phyloP scores from a whole-genome alignment of 2,113 vertebrate species.

The Columbina picui region DNA sequence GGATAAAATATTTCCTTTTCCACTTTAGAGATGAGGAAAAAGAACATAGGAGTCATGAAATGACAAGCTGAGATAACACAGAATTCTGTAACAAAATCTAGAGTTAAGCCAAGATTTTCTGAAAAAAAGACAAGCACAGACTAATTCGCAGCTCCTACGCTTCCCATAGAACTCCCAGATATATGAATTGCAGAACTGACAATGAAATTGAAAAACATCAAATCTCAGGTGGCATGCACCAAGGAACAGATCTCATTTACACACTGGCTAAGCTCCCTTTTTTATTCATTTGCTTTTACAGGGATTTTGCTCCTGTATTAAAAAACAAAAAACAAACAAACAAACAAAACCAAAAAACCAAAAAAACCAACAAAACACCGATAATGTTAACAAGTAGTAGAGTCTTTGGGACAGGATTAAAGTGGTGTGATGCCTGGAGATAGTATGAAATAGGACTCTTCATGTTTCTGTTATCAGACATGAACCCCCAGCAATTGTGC shows the following conservation, averaged over 20 bases:
- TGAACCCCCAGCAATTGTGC: accelerated
- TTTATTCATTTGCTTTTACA: background rate
- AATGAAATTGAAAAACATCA: background rate
- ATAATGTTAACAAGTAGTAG: background rate
- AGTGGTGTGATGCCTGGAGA: background rate
- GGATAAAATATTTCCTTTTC: background rate
- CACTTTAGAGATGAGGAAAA: background rate
- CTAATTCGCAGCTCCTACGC: background rate
- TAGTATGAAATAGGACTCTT: background rate
- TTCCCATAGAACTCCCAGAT: background rate
- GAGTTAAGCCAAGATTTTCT: background rate
- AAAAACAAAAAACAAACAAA: background rate
- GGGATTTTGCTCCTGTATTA: background rate
- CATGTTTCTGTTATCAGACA: background rate
- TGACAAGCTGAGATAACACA: background rate
- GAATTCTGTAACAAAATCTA: background rate
- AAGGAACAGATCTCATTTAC: background rate
- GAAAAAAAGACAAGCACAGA: background rate
- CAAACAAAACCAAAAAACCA: too few species aligned
- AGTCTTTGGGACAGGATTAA: background rate
- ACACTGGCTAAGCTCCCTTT: background rate
- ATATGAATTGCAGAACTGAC: background rate
- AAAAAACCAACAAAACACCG: background rate
- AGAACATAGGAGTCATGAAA: background rate
- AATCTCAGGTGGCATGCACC: background rate